Conservation (phyloP, 2,797 vertebrate genomes). For the Sus cebifrons region DNA sequence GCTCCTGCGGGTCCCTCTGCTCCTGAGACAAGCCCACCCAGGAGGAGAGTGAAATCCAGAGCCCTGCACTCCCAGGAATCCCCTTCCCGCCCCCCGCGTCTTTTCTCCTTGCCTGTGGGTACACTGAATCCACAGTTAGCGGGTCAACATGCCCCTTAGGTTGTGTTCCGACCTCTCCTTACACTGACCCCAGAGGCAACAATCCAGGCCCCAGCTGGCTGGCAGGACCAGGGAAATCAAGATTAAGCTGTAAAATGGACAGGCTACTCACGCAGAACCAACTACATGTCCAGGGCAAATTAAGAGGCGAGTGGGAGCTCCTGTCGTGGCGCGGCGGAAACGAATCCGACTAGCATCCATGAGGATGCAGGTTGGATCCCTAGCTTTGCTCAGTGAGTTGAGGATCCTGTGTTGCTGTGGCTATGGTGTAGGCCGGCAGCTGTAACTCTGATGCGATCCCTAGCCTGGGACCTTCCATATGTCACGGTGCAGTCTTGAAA, state of each 20-base stretch:
- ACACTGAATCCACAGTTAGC: background rate
- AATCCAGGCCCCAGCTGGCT: background rate
- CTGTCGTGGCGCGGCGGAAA: too few relatives aligned
- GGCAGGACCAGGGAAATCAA: background rate
- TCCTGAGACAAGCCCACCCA: background rate
- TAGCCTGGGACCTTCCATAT: too few relatives aligned
- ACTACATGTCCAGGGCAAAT: background rate
- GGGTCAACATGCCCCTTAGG: fast-evolving
- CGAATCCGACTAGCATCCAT: too few relatives aligned
- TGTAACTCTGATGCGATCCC: too few relatives aligned
- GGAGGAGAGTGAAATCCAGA: background rate
- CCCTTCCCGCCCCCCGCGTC: fast-evolving
- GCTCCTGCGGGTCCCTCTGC: background rate
- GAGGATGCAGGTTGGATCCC: too few relatives aligned
- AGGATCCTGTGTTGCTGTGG: too few relatives aligned
- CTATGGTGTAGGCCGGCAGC: too few relatives aligned
- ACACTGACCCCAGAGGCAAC: background rate
- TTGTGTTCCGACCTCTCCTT: background rate
- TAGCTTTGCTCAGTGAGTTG: too few relatives aligned
- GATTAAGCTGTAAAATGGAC: background rate
- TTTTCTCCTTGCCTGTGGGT: background rate
- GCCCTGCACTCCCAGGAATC: background rate
- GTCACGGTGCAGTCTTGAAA: too few relatives aligned
- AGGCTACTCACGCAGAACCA: fast-evolving
- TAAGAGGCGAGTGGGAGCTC: background rate